Conservation (phyloP, 2,888 invertebrate genomes). For the Helobdella robusta region DNA sequence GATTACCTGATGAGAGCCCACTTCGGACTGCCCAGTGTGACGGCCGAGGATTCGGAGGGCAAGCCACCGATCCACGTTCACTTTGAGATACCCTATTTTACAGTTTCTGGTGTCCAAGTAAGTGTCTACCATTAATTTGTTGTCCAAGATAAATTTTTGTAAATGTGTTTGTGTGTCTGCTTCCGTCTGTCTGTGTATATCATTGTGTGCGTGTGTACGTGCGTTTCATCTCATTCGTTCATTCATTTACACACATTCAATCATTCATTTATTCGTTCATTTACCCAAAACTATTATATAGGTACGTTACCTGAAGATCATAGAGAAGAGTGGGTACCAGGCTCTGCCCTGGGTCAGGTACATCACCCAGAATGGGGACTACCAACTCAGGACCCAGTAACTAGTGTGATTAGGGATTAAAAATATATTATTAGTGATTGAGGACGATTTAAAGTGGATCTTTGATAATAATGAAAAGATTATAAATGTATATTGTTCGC, state of each 20-base stretch:
- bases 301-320: constrained; percentile 87
- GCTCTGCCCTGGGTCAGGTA: constrained; percentile 98
- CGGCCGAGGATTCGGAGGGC: constrained; percentile 84
- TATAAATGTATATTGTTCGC: too few species aligned
- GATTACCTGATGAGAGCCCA: constrained; percentile 96
- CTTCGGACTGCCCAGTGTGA: constrained; percentile 90
- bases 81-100: constrained; percentile 98
- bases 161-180: too few species aligned
- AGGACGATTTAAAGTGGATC: too few species aligned
- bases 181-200: too few species aligned
- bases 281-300: constrained; percentile 36
- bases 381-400: constrained; percentile 69
- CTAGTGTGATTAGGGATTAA: too few species aligned
- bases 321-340: constrained; percentile 97
- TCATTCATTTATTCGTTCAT: too few species aligned
- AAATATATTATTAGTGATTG: too few species aligned
- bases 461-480: too few species aligned
- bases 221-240: neutral
- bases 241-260: too few species aligned
- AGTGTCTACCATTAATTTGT: too few species aligned
- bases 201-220: too few species aligned
- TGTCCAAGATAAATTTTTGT: too few species aligned
- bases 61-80: constrained; percentile 96
- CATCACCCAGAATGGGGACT: constrained; percentile 97
- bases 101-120: constrained; percentile 96